Evolutionary conservation across 2,113 vertebrate genomes (phyloP), one percentile per base, ranked within the genome.

Genomic region (Pao palembangensis): DNA sequence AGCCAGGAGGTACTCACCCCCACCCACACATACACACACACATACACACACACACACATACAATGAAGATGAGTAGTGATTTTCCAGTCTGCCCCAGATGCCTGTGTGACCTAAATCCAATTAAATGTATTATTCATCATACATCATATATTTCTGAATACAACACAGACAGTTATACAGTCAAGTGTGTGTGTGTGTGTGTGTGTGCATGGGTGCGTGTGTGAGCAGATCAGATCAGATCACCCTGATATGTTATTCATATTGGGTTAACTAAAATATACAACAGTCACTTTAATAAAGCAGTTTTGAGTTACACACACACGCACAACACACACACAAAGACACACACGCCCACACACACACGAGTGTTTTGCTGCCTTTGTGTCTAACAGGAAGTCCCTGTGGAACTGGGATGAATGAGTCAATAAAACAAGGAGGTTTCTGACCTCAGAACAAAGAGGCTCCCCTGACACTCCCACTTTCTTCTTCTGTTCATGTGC

Each of bases 61-160:
- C 43, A 44, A 44, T 44, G 12, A 17, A 44, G 43, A 44, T 16
- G 14, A 44, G 43, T 15, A 17, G 16, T 8, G 43, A 44, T 15
- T 44, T 44, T 17, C 43, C 43, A 44, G 43, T 44, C 43, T 44
- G 13, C 15, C 5, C 43, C 12, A 44, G 43, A 15, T 17, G 16
- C 13, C 11, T n/a, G 44, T 16, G 15, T 79, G 83, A 77, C 79
- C 81, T 53, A 82, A 78, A 86, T 85, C 73, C 73, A 69, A 69
- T 75, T 59, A 44, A 61, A 79, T 88, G 64, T 66, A 84, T 85
- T 82, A 88, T 86, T 86, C 61, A 83, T 84, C 14, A 47, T 17
- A 15, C 43, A 13, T 44, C 14, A 47, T 47, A 47, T 17, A 17
- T 47, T 8, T 44, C 15, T 44, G 4, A 44, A 15, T 43, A 14